These are phyloP conservation scores for Hypomecis punctinalis DNA, from an alignment of 2,888 invertebrate genomes.

Conservation along the genomic window DNA sequence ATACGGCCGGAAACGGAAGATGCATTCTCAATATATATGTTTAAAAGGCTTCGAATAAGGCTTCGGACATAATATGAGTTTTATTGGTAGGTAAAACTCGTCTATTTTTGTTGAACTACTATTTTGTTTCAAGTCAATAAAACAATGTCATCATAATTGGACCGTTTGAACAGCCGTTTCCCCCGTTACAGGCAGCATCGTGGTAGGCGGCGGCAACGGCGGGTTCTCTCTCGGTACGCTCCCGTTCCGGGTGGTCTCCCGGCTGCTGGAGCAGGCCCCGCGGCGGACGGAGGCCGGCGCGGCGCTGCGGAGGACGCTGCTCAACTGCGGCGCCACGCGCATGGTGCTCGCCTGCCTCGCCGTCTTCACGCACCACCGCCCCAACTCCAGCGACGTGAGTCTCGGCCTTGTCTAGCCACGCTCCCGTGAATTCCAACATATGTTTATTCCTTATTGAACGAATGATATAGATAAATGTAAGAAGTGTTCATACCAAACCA, in stretches of 20 bases:
- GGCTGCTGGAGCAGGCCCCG: slow-evolving; percentile 92
- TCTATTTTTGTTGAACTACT: no score
- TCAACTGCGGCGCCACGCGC: slow-evolving; percentile 94
- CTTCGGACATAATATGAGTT: no score
- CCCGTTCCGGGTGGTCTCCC: slow-evolving; percentile 92
- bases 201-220: slow-evolving; percentile 57
- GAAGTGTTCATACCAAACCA: no score
- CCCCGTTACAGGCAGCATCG: slow-evolving; percentile 65
- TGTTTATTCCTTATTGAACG: no score
- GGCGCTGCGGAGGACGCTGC: slow-evolving; percentile 89
- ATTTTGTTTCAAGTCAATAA: no score
- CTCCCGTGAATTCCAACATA: no score
- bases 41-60: no score
- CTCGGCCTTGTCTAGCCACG: background rate
- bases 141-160: no score
- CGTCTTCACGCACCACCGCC: slow-evolving; percentile 93
- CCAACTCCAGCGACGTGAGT: slow-evolving; percentile 72
- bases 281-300: slow-evolving; percentile 89
- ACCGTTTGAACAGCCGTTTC: background rate
- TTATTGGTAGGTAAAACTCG: no score
- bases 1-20: no score
- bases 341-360: slow-evolving; percentile 94
- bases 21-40: no score
- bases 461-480: no score
- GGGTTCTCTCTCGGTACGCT: slow-evolving; percentile 82